Evolutionary conservation across 2,113 vertebrate species (phyloP).

Genomic region (Chaetura pelagica): DNA sequence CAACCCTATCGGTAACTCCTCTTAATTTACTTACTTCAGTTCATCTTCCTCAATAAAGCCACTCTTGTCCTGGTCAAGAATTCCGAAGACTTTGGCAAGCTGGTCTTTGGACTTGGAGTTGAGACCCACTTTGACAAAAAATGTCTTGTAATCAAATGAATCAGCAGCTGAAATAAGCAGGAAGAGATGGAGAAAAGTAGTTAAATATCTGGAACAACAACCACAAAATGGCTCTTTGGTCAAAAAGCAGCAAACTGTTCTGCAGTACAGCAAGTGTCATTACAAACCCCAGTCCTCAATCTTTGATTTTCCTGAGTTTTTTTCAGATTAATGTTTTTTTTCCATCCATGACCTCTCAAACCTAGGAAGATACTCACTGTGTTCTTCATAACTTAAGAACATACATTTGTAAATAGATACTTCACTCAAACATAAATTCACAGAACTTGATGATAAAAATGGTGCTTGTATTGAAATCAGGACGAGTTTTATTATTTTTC

Average conservation of each 20-base stretch:
- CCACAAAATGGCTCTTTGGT: neutral
- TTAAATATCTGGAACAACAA: neutral
- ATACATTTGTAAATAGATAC: neutral
- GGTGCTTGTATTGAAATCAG: neutral
- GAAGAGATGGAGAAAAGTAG: neutral
- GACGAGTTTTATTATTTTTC: neutral
- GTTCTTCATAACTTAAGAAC: neutral
- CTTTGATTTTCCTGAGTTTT: neutral
- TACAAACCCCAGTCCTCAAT: neutral
- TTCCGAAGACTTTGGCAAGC: conserved; percentile 76
- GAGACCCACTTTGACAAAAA: conserved; percentile 85
- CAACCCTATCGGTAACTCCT: neutral
- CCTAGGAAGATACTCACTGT: neutral
- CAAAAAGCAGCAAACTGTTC: neutral
- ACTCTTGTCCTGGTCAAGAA: conserved; percentile 86
- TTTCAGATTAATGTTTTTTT: neutral
- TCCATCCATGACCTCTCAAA: neutral
- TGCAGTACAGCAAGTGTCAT: neutral
- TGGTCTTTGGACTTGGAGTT: conserved; percentile 74
- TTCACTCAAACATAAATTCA: neutral
- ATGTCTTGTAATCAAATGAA: conserved; percentile 80
- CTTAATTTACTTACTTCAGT: conserved; percentile 75
- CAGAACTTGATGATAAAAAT: neutral
- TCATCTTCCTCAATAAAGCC: conserved; percentile 88
- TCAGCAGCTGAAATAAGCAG: conserved; percentile 73